Evolutionary conservation across 2,113 vertebrate species (phyloP), one percentile per base, ranked within the genome.

Genomic region (Enhydra lutris): DNA sequence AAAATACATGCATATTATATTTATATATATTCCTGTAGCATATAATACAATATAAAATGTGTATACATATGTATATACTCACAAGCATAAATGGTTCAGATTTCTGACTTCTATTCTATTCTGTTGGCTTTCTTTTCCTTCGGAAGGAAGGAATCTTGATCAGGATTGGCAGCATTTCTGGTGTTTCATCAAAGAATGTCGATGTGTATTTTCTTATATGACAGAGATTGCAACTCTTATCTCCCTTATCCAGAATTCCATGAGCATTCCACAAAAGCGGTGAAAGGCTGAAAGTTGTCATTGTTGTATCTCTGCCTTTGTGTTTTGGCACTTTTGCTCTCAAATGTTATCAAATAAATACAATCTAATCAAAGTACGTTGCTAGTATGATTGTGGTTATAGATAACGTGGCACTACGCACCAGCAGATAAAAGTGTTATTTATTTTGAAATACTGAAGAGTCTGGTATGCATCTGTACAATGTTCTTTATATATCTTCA

Each of bases 321-420:
- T 84, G 23, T 89, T 95, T 85, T 69, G 67, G 26, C 34, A 92
- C 34, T 93, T 97, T 87, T 96, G 20, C 18, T 97, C 29, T 79
- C 21, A 93, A 91, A 21, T 89, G 79, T 61, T 80, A 89, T 91
- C 50, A 97, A 95, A 97, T 94, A 42, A 88, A 79, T 81, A 86
- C 84, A 86, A 97, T 91, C 50, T 93, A 96, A 97, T 93, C 83
- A 91, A 82, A 92, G 55, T 79, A 10, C 6, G 42, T 97, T 69
- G 23, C 36, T 95, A 81, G 29, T 47, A 5, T 55, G 18, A 98
- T 87, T 34, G 36, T 20, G 65, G 42, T 15, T 89, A 50, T 73
- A 86, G 50, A 94, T 92, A 89, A 79, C 7, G 17, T 63, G 26
- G 26, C 20, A 86, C 3, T 42, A 26, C 10, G 12, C 31, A 63